phyloP scores from a whole-genome alignment of 2,113 vertebrate species.

The Oophaga pumilio region DNA sequence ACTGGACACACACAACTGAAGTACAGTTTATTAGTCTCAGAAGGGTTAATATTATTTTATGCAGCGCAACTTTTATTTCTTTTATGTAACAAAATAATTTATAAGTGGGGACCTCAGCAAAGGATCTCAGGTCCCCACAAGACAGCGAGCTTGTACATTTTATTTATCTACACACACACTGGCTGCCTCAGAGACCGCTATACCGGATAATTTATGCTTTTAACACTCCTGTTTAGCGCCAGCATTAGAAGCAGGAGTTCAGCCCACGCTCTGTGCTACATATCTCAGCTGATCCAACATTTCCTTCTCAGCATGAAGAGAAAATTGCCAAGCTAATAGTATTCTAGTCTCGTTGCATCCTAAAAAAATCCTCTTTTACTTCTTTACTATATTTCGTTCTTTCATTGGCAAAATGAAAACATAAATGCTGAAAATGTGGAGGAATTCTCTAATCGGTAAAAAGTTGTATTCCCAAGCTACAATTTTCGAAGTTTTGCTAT shows the following conservation, averaged over 20 bases:
- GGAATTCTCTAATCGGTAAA: background rate
- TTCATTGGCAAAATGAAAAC: conserved; percentile 14
- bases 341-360: conserved; percentile 7
- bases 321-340: conserved; percentile 24
- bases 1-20: background rate
- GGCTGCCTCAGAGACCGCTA: conserved; percentile 46
- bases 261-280: background rate
- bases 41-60: conserved; percentile 43
- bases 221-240: conserved; percentile 38
- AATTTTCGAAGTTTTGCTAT: background rate
- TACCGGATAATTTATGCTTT: conserved; percentile 54
- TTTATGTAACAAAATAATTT: conserved; percentile 55
- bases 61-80: conserved; percentile 27
- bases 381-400: conserved; percentile 1
- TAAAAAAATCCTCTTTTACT: background rate
- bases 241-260: conserved; percentile 10
- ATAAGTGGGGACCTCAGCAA: conserved; percentile 49
- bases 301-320: conserved; percentile 29
- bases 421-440: conserved; percentile 17
- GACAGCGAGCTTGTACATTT: conserved; percentile 47
- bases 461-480: background rate
- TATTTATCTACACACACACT: conserved; percentile 45
- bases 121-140: conserved; percentile 30
- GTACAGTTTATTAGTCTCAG: background rate
- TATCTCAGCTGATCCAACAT: conserved; percentile 45